phyloP scores from a whole-genome alignment of 2,888 invertebrate species.

The Petrolisthes manimaculis region DNA sequence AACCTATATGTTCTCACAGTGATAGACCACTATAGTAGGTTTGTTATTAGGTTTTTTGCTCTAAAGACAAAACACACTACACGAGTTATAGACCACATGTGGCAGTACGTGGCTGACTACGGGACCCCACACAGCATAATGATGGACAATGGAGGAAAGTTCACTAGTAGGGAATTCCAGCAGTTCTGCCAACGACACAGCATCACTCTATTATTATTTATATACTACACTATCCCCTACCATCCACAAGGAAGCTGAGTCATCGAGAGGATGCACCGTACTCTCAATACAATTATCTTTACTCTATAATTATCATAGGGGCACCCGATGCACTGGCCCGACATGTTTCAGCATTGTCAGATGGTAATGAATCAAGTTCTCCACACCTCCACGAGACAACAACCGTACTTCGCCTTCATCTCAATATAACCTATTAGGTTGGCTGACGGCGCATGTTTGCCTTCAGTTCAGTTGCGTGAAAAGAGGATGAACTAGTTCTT shows the following conservation, averaged over 20 bases:
- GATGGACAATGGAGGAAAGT: not conserved
- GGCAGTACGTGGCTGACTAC: not conserved
- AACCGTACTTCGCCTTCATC: conserved; percentile 2
- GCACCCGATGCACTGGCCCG: not conserved
- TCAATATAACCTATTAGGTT: no score
- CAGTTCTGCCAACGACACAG: not conserved
- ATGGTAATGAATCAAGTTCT: not conserved
- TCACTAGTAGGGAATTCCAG: not conserved
- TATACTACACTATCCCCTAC: not conserved
- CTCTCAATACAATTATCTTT: not conserved
- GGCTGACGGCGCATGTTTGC: not conserved
- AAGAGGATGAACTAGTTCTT: no score
- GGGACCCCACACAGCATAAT: not conserved
- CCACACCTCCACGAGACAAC: conserved; percentile 11
- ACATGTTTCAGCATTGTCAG: not conserved
- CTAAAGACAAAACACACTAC: not conserved
- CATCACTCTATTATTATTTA: not conserved
- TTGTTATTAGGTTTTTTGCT: conserved; percentile 6
- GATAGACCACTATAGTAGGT: not conserved
- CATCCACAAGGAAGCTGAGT: conserved; percentile 9
- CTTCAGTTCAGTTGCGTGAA: not conserved
- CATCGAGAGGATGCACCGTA: not conserved
- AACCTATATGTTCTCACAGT: not conserved
- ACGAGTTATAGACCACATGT: not conserved
- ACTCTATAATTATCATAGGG: not conserved